Evolutionary conservation across 2,888 invertebrate genomes (phyloP), one percentile per base, ranked within the genome.

Genomic region (Neoitamus cyanurus): DNA sequence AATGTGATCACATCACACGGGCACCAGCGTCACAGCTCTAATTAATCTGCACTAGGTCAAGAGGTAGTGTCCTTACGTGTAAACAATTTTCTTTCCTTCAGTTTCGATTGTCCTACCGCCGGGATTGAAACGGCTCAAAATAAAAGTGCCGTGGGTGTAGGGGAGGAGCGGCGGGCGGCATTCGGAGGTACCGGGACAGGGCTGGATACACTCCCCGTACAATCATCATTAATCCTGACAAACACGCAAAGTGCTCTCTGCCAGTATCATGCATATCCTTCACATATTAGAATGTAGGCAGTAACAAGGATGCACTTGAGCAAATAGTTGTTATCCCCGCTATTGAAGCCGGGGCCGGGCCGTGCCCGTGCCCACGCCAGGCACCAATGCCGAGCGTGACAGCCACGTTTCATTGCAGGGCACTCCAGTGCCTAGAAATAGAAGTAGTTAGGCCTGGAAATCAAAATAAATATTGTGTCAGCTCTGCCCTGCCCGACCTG

Each of bases 391-490:
- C n/a, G 15, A 34, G 9, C 72, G 83, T 34, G 72, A 58, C 78
- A 15, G 9, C 42, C 70, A 82, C 58, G 36, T 83, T 83, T 36
- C 73, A 83, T 83, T 83, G 83, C 73, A 83, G 58, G 73, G 83
- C 58, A 73, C 83, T 73, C 72, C 37, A 73, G 25, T 36, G 83
- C 83, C 72, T 83, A 73, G 48, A 83, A 58, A 83, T 83, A 83
- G 83, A 83, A 58, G 58, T 58, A 83, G 75, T 83, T 83, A 83
- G 73, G 73, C 75, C 83, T 83, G 75, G 78, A 83, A 83, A 83
- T 83, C 83, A 83, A 83, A 83, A 83, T 83, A 83, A 83, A 83
- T 83, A 83, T 83, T 83, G 72, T 83, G 83, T 37, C 83, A 83
- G 83, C 73, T 83, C 48, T n/a, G 48, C 72, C 36, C 11, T 13